Evolutionary conservation across 2,888 invertebrate species (phyloP), one percentile per base, ranked within the genome.

Genomic region (Rosalia funebris): DNA sequence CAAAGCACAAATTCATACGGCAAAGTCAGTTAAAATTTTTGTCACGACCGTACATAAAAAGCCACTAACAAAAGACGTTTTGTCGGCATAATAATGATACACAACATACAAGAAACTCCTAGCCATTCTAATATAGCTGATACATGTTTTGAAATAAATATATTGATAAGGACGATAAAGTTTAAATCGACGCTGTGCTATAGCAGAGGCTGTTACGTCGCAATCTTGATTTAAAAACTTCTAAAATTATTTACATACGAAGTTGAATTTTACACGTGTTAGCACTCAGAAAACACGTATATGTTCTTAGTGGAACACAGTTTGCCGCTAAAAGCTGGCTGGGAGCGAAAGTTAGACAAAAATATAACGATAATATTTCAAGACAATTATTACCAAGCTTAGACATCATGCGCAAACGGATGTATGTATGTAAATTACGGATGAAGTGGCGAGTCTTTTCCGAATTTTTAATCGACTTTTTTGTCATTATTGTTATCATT

Each of bases 21-120:
- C 57, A 12, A 14, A 10, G 48, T 57, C 47, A 47, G 57, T 57
- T 48, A 20, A 48, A 48, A 57, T 57, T 57, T 39, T 42, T 48
- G 57, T 57, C 47, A 57, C 42, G 48, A 39, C 42, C 34, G 19
- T 17, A 47, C 20, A 34, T 48, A 32, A 48, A 25, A 48, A 37
- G 32, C 32, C 31, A 41, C 54, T 17, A 48, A 57, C 47, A 47
- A 57, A 57, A 57, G 42, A 17, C 14, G 41, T 34, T 48, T 47
- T 57, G 56, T 57, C 56, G 48, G 56, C 34, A 47, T 56, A 41
- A 47, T 47, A 31, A 34, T 36, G 12, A 32, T 25, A 5, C 10
- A 47, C 12, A 16, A 46, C 16, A 14, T 3, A 25, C 25, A 25
- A n/a, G n/a, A n/a, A n/a, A n/a, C n/a, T n/a, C n/a, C n/a, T 25